Base-by-base conservation (phyloP, 2,113 vertebrate species). In the Brachypodius melanocephalos region DNA sequence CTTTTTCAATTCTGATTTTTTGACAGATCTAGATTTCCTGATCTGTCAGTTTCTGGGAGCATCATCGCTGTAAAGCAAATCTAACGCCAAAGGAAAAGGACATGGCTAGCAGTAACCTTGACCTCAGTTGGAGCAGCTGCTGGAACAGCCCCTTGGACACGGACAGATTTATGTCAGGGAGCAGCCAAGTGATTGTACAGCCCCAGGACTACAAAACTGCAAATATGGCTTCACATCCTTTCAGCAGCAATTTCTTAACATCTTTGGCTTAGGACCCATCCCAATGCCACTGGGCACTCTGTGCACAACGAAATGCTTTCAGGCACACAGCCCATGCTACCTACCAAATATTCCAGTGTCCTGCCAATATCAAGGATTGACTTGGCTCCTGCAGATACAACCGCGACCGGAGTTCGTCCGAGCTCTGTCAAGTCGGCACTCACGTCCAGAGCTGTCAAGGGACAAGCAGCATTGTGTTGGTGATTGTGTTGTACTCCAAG, bases 401-500 rank as follows among this genome's bases (percentile, higher is more conserved):
- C 98, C 84, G 98, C 98, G 14, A 99, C 97, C 0, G 99, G 98
- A 71, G 99, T 99, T 91, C 98, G 97, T 72, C 99, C 98, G 17
- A 99, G 97, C 95, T 99, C 99, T 25, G 98, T 99, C 91, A 99
- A 96, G 93, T 99, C 99, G 45, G 99, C 98, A 54, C 99, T 99
- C 95, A 99, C 96, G 96, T 99, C 99, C 96, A 99, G 95, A 95
- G 97, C 99, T 99, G 96, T 24, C 51, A 96, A 78, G 80, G 36
- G 74, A 95, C 52, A 95, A 89, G 82, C 62, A 72, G 48, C 21
- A 6, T 51, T 32, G 25, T 57, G 19, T 83, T 14, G 11, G 84
- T 81, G 90, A 69, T 14, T 48, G 34, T 54, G 49, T 26, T 57
- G 13, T 49, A 29, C 29, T 28, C 42, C 43, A 66, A 28, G 31